Percentiles rank a stretch among this genome's conserved stretches.
These are phyloP conservation scores for Atta cephalotes DNA, from an alignment of 1,140 invertebrate species.

Conservation along the genomic window DNA sequence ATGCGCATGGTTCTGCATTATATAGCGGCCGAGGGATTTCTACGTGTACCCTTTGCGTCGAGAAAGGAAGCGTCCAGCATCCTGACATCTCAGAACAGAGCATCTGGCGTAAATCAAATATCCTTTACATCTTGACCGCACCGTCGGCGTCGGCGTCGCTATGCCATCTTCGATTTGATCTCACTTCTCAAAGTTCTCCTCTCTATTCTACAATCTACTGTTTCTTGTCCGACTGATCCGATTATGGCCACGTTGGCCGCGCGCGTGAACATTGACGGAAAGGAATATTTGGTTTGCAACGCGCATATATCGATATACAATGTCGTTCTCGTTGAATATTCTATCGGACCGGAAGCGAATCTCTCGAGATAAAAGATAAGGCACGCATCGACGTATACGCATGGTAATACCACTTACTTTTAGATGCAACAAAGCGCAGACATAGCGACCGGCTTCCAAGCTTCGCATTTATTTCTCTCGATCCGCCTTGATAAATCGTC, in stretches of 20 bases:
- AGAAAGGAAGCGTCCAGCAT: conserved; percentile 51
- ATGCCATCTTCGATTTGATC: conserved; percentile 27
- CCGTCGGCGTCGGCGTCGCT: too few species aligned
- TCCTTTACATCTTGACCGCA: conserved; percentile 27
- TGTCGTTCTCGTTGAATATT: conserved; percentile 44
- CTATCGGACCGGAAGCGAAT: conserved; percentile 48
- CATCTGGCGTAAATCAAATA: conserved; percentile 65
- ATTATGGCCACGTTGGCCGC: conserved; percentile 20
- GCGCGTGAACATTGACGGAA: conserved; percentile 36
- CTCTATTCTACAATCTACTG: background rate
- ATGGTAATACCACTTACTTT: conserved; percentile 53
- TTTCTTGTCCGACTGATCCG: conserved; percentile 23
- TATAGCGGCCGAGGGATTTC: conserved; percentile 58
- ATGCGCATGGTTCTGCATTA: conserved; percentile 75
- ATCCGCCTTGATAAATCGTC: conserved; percentile 42
- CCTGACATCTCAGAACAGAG: conserved; percentile 39
- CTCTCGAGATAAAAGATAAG: conserved; percentile 46
- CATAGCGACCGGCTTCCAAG: background rate
- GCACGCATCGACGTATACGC: conserved; percentile 48
- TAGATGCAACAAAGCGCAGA: conserved; percentile 12
- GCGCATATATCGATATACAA: conserved; percentile 29
- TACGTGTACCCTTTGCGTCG: background rate
- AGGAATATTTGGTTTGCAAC: conserved; percentile 53
- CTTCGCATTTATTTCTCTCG: conserved; percentile 15
- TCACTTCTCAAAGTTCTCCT: background rate